These are phyloP conservation scores for Littorina saxatilis DNA, from an alignment of 1,140 invertebrate genomes.

Conservation along the genomic window DNA sequence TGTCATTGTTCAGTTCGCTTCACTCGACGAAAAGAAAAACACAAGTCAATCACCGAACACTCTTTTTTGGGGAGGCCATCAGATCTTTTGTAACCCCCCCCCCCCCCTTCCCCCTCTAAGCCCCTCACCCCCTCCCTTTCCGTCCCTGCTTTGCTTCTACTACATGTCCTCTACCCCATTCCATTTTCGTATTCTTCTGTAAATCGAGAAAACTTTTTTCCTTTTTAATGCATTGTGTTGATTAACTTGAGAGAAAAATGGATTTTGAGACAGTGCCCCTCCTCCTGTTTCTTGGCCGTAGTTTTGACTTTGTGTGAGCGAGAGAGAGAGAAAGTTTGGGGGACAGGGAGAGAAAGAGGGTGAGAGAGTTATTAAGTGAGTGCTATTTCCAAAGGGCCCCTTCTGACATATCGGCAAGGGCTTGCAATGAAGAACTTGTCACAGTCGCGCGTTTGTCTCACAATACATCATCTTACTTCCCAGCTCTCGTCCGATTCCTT, in stretches of 20 bases:
- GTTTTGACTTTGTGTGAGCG: no score
- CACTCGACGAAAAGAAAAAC: neutral
- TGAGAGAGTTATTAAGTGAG: slow-evolving; percentile 12
- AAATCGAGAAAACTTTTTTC: neutral
- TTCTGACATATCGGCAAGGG: neutral
- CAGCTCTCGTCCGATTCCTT: neutral
- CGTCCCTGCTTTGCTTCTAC: neutral
- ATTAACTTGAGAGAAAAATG: slow-evolving; percentile 2
- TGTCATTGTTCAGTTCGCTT: neutral
- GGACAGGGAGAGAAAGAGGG: no score
- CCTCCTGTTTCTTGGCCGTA: neutral
- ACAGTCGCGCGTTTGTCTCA: slow-evolving; percentile 2
- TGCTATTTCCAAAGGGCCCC: neutral
- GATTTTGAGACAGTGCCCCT: neutral
- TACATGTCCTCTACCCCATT: neutral
- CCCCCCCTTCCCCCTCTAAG: neutral
- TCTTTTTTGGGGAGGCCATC: no score
- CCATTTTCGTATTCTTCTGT: neutral
- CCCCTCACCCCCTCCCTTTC: neutral
- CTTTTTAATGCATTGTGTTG: slow-evolving; percentile 23
- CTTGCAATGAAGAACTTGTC: slow-evolving; percentile 19
- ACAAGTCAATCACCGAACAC: no score
- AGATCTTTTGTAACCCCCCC: neutral
- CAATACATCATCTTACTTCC: slow-evolving; percentile 1
- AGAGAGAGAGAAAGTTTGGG: no score